Conservation (phyloP, 2,113 vertebrate genomes). For the Prietella phreatophila region DNA sequence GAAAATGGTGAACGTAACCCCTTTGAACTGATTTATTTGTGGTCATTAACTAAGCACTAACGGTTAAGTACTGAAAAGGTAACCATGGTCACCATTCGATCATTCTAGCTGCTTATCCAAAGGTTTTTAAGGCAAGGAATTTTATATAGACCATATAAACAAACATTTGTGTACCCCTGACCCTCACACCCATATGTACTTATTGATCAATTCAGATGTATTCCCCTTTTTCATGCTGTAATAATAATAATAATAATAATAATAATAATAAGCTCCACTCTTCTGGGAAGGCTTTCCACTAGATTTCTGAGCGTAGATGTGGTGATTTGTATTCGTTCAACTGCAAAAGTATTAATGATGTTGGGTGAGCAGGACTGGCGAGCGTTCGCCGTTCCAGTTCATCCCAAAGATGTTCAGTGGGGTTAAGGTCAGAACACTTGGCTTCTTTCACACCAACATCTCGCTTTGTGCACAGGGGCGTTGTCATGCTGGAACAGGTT, state of each 20-base stretch:
- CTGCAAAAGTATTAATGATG: no score
- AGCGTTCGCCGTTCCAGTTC: no score
- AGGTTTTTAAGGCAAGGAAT: not conserved
- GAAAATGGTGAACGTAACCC: not conserved
- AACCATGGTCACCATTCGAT: not conserved
- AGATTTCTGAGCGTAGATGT: no score
- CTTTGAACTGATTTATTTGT: not conserved
- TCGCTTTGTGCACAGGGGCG: no score
- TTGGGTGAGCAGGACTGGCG: no score
- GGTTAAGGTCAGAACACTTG: no score
- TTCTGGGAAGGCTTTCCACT: not conserved
- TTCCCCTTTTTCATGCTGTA: not conserved
- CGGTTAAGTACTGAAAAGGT: not conserved
- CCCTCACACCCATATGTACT: not conserved
- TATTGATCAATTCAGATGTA: no score
- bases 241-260: no score
- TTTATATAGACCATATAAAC: not conserved
- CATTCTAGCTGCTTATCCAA: not conserved
- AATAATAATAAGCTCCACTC: not conserved
- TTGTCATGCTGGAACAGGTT: not conserved
- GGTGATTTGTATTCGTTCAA: not conserved
- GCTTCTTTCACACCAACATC: no score
- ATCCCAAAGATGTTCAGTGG: no score
- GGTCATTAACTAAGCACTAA: not conserved
- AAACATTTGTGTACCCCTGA: not conserved